These are phyloP conservation scores for Cantharis flavilabris DNA, from an alignment of 2,888 invertebrate species.

Conservation along the genomic window DNA sequence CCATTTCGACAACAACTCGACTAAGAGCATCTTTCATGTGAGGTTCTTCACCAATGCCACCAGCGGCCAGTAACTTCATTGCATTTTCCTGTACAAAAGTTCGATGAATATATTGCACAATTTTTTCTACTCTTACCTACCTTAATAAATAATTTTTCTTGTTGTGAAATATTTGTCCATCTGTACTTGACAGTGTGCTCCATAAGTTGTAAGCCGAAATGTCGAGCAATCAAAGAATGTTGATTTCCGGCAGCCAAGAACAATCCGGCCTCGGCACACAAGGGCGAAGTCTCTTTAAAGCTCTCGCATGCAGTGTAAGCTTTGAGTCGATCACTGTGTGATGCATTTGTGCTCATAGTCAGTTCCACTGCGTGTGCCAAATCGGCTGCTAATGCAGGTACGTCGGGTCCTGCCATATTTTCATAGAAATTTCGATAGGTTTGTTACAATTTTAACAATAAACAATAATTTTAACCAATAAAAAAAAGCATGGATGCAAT, in stretches of 20 bases:
- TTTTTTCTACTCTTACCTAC: constrained; percentile 57
- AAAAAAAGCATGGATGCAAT: constrained; percentile 26
- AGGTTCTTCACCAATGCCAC: constrained; percentile 74
- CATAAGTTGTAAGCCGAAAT: constrained; percentile 91
- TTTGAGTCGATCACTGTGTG: constrained; percentile 76
- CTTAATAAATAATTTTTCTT: constrained; percentile 89
- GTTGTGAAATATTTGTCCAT: constrained; percentile 87
- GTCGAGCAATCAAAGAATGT: constrained; percentile 78
- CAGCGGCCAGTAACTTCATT: constrained; percentile 80
- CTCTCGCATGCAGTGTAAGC: constrained; percentile 85
- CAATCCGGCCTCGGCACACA: constrained; percentile 86
- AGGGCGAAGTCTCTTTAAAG: constrained; percentile 84
- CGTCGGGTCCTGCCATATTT: constrained; percentile 62
- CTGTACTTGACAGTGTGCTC: constrained; percentile 92
- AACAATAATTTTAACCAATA: constrained; percentile 16
- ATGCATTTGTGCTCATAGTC: constrained; percentile 78
- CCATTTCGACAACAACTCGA: constrained; percentile 94
- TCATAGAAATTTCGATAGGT: constrained; percentile 2
- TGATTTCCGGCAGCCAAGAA: constrained; percentile 75
- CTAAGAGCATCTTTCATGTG: constrained; percentile 86
- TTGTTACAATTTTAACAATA: constrained; percentile 1
- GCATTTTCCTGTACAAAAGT: constrained; percentile 70
- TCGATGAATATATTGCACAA: constrained; percentile 12
- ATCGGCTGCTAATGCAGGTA: constrained; percentile 73
- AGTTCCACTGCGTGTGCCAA: constrained; percentile 81